Conservation (phyloP, 1,140 invertebrate genomes). For the Metopolophium dirhodum region DNA sequence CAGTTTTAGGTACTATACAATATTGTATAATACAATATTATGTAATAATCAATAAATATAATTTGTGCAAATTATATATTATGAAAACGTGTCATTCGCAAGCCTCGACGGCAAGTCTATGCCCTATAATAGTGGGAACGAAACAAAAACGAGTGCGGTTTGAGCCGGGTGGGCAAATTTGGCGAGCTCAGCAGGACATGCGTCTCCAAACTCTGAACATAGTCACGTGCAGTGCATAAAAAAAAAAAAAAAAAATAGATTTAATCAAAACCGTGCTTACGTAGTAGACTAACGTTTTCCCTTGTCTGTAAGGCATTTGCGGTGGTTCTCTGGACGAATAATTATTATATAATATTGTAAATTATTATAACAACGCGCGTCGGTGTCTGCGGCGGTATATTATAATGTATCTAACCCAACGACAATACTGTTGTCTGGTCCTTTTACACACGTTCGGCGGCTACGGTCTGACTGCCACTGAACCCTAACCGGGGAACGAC, state of each 20-base stretch:
- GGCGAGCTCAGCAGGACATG: neutral
- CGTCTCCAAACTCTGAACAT: neutral
- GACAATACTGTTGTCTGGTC: neutral
- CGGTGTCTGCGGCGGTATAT: neutral
- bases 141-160: neutral
- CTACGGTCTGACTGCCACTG: neutral
- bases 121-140: neutral
- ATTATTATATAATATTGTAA: neutral
- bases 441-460: neutral
- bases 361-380: neutral
- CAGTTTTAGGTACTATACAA: no score
- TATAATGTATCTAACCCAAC: neutral
- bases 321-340: neutral
- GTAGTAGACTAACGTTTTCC: constrained; percentile 4
- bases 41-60: neutral
- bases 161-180: neutral
- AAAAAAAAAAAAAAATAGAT: neutral
- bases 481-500: neutral
- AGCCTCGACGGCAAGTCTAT: neutral
- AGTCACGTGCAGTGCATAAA: neutral
- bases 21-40: neutral
- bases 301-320: constrained; percentile 38
- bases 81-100: neutral
- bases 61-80: neutral
- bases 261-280: neutral